Conservation (phyloP, 1,140 invertebrate species). For the Ooceraea biroi region DNA sequence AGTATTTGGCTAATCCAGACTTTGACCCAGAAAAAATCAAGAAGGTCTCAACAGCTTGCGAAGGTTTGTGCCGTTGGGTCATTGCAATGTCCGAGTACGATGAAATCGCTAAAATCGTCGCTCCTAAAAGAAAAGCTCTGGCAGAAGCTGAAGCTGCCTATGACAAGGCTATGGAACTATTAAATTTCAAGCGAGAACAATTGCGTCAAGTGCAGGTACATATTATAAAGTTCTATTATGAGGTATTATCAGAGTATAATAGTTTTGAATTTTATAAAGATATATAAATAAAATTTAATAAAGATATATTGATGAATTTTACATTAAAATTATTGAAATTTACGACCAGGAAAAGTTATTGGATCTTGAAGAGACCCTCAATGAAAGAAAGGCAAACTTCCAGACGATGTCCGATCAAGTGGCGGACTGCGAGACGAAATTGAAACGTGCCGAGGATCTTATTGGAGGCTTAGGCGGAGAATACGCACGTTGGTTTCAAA, state of each 20-base stretch:
- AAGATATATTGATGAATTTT: slow-evolving; percentile 7
- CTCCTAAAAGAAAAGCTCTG: slow-evolving; percentile 93
- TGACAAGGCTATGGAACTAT: slow-evolving; percentile 89
- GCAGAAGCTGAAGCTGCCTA: slow-evolving; percentile 92
- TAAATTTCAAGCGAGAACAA: slow-evolving; percentile 92
- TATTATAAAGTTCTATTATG: neutral
- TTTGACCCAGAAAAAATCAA: slow-evolving; percentile 97
- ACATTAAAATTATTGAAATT: neutral
- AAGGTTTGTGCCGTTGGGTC: slow-evolving; percentile 96
- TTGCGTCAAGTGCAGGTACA: slow-evolving; percentile 88
- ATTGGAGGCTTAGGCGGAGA: slow-evolving; percentile 95
- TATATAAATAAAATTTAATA: too few species aligned
- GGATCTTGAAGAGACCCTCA: slow-evolving; percentile 88
- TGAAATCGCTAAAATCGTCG: slow-evolving; percentile 95
- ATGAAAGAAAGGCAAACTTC: slow-evolving; percentile 85
- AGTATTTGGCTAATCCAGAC: slow-evolving; percentile 92
- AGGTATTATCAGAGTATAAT: neutral
- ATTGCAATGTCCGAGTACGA: slow-evolving; percentile 97
- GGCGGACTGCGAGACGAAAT: slow-evolving; percentile 94
- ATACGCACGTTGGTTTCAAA: slow-evolving; percentile 93
- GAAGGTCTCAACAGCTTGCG: slow-evolving; percentile 91
- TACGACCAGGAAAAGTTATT: slow-evolving; percentile 76
- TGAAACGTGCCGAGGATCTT: slow-evolving; percentile 96
- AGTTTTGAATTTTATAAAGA: neutral
- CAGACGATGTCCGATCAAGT: slow-evolving; percentile 93